These are phyloP conservation scores for Gobionotothen gibberifrons DNA, from an alignment of 2,797 vertebrate species.

Conservation along the genomic window DNA sequence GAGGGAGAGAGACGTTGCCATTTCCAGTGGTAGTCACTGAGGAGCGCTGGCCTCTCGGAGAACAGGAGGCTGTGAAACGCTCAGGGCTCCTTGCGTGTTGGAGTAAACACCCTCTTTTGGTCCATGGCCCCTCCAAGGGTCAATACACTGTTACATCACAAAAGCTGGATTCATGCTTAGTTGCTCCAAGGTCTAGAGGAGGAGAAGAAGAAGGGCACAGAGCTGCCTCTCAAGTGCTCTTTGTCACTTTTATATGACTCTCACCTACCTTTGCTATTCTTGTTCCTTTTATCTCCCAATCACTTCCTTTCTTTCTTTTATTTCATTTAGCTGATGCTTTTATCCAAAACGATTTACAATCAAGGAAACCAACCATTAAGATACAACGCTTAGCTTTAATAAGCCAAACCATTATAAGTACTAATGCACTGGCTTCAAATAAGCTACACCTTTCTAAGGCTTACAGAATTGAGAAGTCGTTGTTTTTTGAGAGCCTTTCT, in stretches of 20 bases:
- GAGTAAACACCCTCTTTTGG: conserved; percentile 78
- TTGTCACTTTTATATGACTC: conserved; percentile 44
- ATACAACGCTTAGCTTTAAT: too few relatives aligned
- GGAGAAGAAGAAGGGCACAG: conserved; percentile 57
- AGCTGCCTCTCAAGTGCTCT: conserved; percentile 46
- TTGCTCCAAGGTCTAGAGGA: conserved; percentile 43
- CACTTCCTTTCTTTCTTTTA: conserved; percentile 51
- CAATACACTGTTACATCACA: conserved; percentile 81
- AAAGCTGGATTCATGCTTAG: conserved; percentile 78
- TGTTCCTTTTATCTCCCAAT: conserved; percentile 44
- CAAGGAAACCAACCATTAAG: too few relatives aligned
- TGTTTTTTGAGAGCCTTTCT: too few relatives aligned
- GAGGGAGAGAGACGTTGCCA: conserved; percentile 57
- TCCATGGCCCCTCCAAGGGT: conserved; percentile 75
- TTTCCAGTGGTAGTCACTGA: conserved; percentile 68
- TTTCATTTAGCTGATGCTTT: conserved; percentile 10
- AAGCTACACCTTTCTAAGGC: too few relatives aligned
- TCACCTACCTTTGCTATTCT: conserved; percentile 26
- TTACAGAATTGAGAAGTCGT: too few relatives aligned
- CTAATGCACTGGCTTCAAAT: too few relatives aligned
- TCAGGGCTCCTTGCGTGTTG: conserved; percentile 69
- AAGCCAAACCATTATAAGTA: too few relatives aligned
- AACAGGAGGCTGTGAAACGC: conserved; percentile 66
- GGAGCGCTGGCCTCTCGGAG: conserved; percentile 49
- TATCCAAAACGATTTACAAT: too few relatives aligned